Base-by-base conservation (phyloP, 64 coral and sea anemone genomes). In the Stichodactyla helianthus region DNA sequence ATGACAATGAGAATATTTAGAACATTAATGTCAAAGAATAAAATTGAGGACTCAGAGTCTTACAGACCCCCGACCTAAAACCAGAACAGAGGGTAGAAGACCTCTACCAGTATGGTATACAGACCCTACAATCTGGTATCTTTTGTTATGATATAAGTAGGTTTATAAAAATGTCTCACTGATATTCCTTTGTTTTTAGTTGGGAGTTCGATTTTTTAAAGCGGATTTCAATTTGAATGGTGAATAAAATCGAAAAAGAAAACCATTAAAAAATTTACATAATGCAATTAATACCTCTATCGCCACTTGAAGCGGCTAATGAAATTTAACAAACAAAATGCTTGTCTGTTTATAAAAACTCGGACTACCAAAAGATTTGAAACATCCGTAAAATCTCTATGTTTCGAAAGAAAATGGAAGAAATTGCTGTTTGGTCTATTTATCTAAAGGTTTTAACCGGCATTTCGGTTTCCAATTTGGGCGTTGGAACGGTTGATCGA, bases 321-420 rank as follows among this genome's bases (percentile, higher is more conserved):
- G 16, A 31, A 26, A 26, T 74, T 27, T 25, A 35, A 27, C 68
- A 74, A 74, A 74, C 68, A 74, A 4, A 58, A 58, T 58, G 4
- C 68, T 27, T 13, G 68, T 74, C 68, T 74, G 68, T 74, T 74
- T 74, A 74, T 23, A 11, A 74, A 74, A 74, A 74, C n/a, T 27
- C 10, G 25, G n/a, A 26, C 68, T 9, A 26, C 23, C 27, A 74
- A 74, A 35, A 10, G 0, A 31, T 74, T 6, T 14, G 2, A 31
- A 74, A 74, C 23, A 35, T 74, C 10, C 4, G 6, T 31, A 28
- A 5, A 27, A 74, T 31, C 9, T 74, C 22, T 74, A 74, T 27
- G 5, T 14, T 74, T 6, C 10, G 25, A 31, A 74, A 10, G 26
- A 11, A 13, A 74, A 12, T 10, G 35, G 4, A 35, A 35, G 1